Conservation (phyloP, 1,140 invertebrate species). For the Bombus sibiricus region DNA sequence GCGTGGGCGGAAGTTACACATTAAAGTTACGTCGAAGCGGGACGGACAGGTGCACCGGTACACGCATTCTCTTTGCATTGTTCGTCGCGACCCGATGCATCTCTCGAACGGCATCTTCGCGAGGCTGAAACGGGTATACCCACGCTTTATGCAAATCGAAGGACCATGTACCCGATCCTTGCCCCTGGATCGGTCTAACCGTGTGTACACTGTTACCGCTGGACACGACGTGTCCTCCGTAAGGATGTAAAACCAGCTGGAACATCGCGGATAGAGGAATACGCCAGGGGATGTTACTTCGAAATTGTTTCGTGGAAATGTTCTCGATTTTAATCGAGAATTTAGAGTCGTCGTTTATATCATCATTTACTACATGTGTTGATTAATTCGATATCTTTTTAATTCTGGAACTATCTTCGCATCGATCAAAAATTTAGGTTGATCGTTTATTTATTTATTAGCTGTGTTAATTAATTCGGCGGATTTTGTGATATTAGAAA, state of each 20-base stretch:
- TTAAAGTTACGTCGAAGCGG: constrained; percentile 67
- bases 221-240: background rate
- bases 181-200: constrained; percentile 7
- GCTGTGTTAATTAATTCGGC: too few relatives aligned
- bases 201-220: background rate
- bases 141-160: constrained; percentile 63
- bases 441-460: background rate
- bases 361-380: background rate
- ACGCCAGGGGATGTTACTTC: background rate
- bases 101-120: constrained; percentile 20
- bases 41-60: constrained; percentile 54
- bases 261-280: background rate
- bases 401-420: background rate
- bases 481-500: too few relatives aligned
- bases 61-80: constrained; percentile 59
- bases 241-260: constrained; percentile 20
- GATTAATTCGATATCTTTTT: background rate
- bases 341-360: background rate
- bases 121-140: constrained; percentile 46
- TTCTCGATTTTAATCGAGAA: background rate
- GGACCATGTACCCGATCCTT: constrained; percentile 21
- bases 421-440: background rate
- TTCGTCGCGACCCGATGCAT: constrained; percentile 29
- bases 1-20: constrained; percentile 71
- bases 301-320: background rate